Evolutionary conservation across 2,113 vertebrate species (phyloP).

Genomic region (Ctenomys sociabilis): DNA sequence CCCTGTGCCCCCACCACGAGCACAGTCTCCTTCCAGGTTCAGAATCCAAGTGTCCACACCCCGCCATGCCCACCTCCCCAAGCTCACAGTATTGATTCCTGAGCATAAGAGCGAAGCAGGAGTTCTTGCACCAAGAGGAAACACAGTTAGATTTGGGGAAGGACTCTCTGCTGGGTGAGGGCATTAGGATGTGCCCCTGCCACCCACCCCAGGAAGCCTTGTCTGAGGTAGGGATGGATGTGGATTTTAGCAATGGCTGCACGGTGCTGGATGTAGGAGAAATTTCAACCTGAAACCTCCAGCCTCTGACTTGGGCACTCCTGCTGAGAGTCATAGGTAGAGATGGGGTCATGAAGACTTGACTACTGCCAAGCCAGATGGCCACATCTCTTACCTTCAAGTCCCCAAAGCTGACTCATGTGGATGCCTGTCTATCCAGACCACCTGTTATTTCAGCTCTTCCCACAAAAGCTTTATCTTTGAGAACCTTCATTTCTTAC

Average conservation of each 20-base stretch:
- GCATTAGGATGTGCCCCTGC: not conserved
- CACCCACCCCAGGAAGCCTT: not conserved
- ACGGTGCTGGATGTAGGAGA: not conserved
- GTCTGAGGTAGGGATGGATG: not conserved
- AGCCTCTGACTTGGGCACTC: not conserved
- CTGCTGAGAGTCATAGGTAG: not conserved
- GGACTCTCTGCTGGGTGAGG: not conserved
- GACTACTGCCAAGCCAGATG: not conserved
- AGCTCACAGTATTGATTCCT: not conserved
- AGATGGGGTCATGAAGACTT: not conserved
- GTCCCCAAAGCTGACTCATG: not conserved
- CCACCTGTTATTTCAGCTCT: slow-evolving; percentile 51
- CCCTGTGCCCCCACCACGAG: not conserved
- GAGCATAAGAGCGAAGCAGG: not conserved
- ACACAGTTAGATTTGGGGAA: not conserved
- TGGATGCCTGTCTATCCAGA: not conserved
- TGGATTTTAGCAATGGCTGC: not conserved
- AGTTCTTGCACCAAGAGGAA: not conserved
- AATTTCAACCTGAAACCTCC: not conserved
- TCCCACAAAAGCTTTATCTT: not conserved
- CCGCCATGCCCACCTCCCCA: not conserved
- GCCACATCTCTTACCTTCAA: not conserved
- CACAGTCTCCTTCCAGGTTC: not conserved
- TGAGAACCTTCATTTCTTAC: not conserved
- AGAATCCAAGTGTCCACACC: not conserved